Percentiles rank a stretch among this genome's conserved stretches.
These are phyloP conservation scores for Nomada fabriciana DNA, from an alignment of 2,888 invertebrate species.

Conservation along the genomic window DNA sequence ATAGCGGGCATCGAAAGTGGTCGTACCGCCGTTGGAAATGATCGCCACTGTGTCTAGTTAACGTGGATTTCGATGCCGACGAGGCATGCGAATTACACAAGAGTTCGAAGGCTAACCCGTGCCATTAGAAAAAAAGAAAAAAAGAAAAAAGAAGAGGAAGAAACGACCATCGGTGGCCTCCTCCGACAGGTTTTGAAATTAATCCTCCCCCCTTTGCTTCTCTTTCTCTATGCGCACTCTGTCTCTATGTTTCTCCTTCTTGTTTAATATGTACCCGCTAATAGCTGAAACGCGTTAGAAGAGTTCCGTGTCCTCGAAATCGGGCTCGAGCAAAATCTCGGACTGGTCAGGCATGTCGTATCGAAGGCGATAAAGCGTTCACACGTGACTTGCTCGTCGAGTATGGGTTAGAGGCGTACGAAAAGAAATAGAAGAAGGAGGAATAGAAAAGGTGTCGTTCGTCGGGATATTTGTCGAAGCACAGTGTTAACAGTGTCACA, in stretches of 20 bases:
- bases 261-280: conserved; percentile 54
- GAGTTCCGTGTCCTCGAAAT: conserved; percentile 59
- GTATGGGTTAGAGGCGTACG: conserved; percentile 22
- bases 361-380: conserved; percentile 45
- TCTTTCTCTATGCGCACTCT: background rate
- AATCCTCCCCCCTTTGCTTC: conserved; percentile 14
- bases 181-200: conserved; percentile 61
- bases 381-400: conserved; percentile 55
- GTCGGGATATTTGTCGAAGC: conserved; percentile 14
- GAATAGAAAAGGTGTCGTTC: conserved; percentile 23
- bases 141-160: conserved; percentile 24
- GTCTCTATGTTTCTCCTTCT: background rate
- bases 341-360: conserved; percentile 47
- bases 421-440: conserved; percentile 23
- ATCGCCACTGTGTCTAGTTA: conserved; percentile 21
- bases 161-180: conserved; percentile 27
- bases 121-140: conserved; percentile 40
- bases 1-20: background rate
- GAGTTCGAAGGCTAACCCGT: conserved; percentile 26
- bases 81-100: conserved; percentile 40
- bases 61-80: conserved; percentile 42
- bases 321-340: conserved; percentile 51
- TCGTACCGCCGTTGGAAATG: background rate
- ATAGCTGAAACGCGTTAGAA: conserved; percentile 61
- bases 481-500: conserved; percentile 8